Evolutionary conservation across 2,888 invertebrate genomes (phyloP), one percentile per base, ranked within the genome.

Genomic region (Troides helena): DNA sequence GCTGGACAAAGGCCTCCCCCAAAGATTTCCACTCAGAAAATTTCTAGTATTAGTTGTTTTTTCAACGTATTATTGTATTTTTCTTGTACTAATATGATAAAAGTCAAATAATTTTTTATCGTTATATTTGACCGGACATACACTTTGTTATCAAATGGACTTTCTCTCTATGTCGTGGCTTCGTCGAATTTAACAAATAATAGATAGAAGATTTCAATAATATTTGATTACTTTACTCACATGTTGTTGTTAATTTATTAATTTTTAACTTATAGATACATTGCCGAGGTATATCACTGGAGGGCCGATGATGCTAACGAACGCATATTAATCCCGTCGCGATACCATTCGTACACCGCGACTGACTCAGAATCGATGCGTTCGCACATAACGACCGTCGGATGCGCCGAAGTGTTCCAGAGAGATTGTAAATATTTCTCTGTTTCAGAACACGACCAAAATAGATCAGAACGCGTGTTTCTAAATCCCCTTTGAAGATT

Each of bases 401-500:
- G 92, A 92, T 92, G 91, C 90, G 92, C 88, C 88, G 90, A 89
- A 92, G 92, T 92, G 90, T 88, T 90, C 85, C 87, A 87, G 86
- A 86, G 88, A 89, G 91, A 91, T 92, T 92, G 92, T 92, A 92
- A 92, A 92, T 92, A 92, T 92, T 92, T 90, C 92, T 90, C 91
- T 92, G 92, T 92, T 92, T 90, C 90, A 85, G 90, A 89, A 91
- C 90, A 81, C 85, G 88, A 90, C 92, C 81, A 85, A 92, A 92
- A 92, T 92, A 92, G 92, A 91, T 86, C 86, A 91, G 92, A 87
- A 91, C 92, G 92, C 90, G 88, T 91, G 92, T 92, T 92, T 87
- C 92, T 90, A 92, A 92, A 92, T 92, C 92, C 87, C 88, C 92
- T 92, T 92, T 92, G 92, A 92, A 92, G 92, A 92, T 92, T 92